These are phyloP conservation scores for Caenorhabditis uteleia DNA, from an alignment of 2,888 invertebrate species.

Conservation along the genomic window DNA sequence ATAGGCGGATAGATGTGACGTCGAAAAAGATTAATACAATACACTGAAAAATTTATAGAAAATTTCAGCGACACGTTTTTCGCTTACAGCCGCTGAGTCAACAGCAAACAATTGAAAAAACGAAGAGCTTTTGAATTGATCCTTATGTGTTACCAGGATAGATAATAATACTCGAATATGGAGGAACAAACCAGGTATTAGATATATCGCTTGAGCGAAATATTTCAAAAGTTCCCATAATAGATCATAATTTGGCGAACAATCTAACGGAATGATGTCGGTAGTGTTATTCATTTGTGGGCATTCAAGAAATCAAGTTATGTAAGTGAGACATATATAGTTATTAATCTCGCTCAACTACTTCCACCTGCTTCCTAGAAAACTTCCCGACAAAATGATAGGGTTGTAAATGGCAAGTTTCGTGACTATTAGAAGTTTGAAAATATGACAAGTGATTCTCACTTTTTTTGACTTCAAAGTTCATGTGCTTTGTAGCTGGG, in stretches of 20 bases:
- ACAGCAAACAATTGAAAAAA: constrained; percentile 17
- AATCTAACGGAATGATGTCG: not conserved
- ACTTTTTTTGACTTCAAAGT: too few relatives aligned
- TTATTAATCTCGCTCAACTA: too few relatives aligned
- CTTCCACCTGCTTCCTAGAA: too few relatives aligned
- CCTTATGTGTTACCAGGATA: constrained; percentile 4
- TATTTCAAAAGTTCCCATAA: constrained; percentile 13
- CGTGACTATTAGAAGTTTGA: too few relatives aligned
- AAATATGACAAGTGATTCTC: too few relatives aligned
- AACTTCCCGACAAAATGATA: too few relatives aligned
- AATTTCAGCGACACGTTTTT: not conserved
- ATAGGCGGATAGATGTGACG: constrained; percentile 4
- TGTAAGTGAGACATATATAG: too few relatives aligned
- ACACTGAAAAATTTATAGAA: constrained; percentile 11
- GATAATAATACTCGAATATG: constrained; percentile 7
- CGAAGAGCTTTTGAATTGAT: constrained; percentile 6
- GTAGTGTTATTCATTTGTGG: too few relatives aligned
- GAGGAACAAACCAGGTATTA: constrained; percentile 9
- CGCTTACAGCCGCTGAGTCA: constrained; percentile 11
- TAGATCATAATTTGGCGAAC: constrained; percentile 6
- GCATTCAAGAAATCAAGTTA: too few relatives aligned
- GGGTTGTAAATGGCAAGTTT: too few relatives aligned
- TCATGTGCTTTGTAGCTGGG: too few relatives aligned
- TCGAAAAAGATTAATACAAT: constrained; percentile 10
- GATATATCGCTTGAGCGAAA: constrained; percentile 8